Base-by-base conservation (phyloP, 2,113 vertebrate genomes). In the Podarcis muralis region DNA sequence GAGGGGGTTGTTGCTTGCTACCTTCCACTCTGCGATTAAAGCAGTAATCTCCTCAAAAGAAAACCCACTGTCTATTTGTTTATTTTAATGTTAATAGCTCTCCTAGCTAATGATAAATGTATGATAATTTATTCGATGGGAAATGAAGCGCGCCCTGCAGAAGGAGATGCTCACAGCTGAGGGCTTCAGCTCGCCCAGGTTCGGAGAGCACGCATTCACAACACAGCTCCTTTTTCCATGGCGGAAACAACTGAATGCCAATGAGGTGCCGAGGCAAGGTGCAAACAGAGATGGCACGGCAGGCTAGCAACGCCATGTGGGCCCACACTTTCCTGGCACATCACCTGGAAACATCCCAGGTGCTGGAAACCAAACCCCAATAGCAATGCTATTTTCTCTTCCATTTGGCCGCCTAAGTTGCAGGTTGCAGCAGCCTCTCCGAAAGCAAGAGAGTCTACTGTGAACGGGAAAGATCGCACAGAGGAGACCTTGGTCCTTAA, bases 51-150 rank as follows among this genome's bases (percentile, higher is more conserved):
- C 88, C 89, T 81, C 4, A 20, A 84, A 95, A 92, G 71, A 62
- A 62, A 87, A 90, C 15, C 93, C 43, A 77, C 69, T 83, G 53
- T 0, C 0, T 81, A 89, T 95, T 94, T 96, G 95, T 94, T 96
- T 92, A 71, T 86, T 88, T 91, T 94, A 93, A 91, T 91, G 93
- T 87, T 96, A 96, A 84, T 93, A 93, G 79, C 89, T 20, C 91
- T 90, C 66, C 88, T 94, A 92, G 91, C 89, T 90, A 93, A 90
- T 91, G 89, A 92, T 90, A 91, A 95, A 93, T 66, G 88, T 32
- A 90, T 95, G 94, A 59, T 95, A 95, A 94, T 93, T 88, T 95
- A 96, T 95, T 94, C 93, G 76, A 94, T 90, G 87, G 30, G 83
- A 92, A 93, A 89, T 82, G 62, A 93, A 94, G 93, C 20, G 76